Base-by-base conservation (phyloP, 2,797 vertebrate species). In the Leptatherina wallacei region DNA sequence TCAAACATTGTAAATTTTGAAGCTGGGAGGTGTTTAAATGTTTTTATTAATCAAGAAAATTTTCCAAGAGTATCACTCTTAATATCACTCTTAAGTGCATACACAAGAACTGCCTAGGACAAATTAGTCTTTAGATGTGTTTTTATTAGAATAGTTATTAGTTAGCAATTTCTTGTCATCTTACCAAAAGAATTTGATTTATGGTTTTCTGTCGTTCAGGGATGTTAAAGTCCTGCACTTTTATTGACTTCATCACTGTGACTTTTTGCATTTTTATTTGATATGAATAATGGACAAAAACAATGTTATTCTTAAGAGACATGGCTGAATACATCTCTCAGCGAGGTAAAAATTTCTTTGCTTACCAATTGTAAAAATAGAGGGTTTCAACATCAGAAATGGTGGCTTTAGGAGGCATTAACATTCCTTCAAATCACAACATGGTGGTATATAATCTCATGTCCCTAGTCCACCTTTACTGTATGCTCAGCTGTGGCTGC, bases 1-100 rank as follows among this genome's bases (percentile, higher is more conserved):
- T 16, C 10, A 57, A 56, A 69, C 56, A 44, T 56, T 65, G 47
- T 42, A 61, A 38, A 32, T 54, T 69, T 73, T 69, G 56, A 54
- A 55, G 36, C 30, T 54, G 36, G n/a, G 14, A 69, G 12, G 36
- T 2, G 0, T 59, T 64, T 54, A 12, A 62, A 36, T 57, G 44
- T 42, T 77, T 52, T n/a, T 33, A 51, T 32, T 27, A 29, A 71
- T 36, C 0, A 71, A 3, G 18, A 18, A 54, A 38, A 27, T 55
- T 24, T 40, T 11, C 16, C n/a, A 1, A 47, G 38, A 65, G 16
- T 20, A 29, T 73, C 38, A 22, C 12, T 67, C 16, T 30, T 10
- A 35, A 29, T 49, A 47, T 27, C 24, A 27, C 24, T 27, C 24
- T 27, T 27, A 58, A 18, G 63, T 47, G 32, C 51, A 16, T 11